phyloP scores from a whole-genome alignment of 2,888 invertebrate genomes.

The Drosophila helvetica region DNA sequence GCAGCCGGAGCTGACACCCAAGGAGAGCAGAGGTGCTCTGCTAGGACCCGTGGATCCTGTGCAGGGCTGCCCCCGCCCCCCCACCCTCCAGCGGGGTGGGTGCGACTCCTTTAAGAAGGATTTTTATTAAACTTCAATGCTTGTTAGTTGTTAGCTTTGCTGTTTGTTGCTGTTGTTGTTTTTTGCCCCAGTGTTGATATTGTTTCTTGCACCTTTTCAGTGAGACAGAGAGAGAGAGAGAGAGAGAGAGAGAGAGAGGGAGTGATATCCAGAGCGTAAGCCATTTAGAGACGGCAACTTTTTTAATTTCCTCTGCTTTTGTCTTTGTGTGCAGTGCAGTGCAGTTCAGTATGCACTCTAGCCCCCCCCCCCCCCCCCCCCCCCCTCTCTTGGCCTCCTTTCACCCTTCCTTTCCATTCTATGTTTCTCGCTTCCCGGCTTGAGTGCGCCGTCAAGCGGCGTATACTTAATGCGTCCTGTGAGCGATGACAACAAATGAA shows the following conservation, averaged over 20 bases:
- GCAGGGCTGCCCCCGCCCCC: background rate
- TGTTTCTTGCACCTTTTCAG: slow-evolving; percentile 45
- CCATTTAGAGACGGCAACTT: slow-evolving; percentile 43
- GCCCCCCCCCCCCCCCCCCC: too few species aligned
- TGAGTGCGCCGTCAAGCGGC: slow-evolving; percentile 27
- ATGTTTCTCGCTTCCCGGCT: slow-evolving; percentile 4
- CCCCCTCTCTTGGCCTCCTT: background rate
- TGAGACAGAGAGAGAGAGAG: too few species aligned
- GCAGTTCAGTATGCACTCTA: background rate
- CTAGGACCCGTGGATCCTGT: background rate
- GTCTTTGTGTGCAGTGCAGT: slow-evolving; percentile 16
- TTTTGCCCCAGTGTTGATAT: slow-evolving; percentile 30
- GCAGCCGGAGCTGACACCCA: slow-evolving; percentile 26
- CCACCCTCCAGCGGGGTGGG: background rate
- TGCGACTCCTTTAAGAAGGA: slow-evolving; percentile 36
- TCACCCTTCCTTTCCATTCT: background rate
- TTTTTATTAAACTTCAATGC: slow-evolving; percentile 52
- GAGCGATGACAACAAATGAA: slow-evolving; percentile 36
- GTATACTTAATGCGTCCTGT: slow-evolving; percentile 55
- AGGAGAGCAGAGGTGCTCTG: background rate
- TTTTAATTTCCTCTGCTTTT: slow-evolving; percentile 48
- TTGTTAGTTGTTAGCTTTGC: slow-evolving; percentile 32
- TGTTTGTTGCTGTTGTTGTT: background rate
- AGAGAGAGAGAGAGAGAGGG: too few species aligned
- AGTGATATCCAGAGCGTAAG: slow-evolving; percentile 45